A percentile compares a stretch with the other conserved stretches of the same genome.
Conservation (phyloP, 2,113 vertebrate species). For the Mormyrus lacerda region DNA sequence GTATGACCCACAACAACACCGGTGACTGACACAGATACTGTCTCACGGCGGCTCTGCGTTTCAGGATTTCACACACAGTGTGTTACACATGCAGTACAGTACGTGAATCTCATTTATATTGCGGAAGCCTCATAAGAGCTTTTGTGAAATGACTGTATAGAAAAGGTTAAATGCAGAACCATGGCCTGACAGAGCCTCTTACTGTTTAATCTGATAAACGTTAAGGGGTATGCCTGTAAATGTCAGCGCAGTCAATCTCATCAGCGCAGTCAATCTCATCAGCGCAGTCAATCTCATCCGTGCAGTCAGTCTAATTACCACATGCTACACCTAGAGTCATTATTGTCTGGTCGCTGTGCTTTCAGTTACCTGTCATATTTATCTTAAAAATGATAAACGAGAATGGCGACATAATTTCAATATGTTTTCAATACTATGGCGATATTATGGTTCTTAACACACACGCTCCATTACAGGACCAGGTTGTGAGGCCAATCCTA, state of each 20-base stretch:
- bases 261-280: neutral
- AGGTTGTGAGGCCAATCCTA: neutral
- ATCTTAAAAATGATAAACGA: neutral
- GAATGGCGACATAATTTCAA: neutral
- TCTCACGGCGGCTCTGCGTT: neutral
- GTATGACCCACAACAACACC: neutral
- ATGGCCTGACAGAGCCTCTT: neutral
- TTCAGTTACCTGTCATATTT: neutral
- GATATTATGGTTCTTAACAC: neutral
- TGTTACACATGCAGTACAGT: neutral
- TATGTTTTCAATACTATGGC: neutral
- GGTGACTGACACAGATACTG: neutral
- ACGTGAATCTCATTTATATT: neutral
- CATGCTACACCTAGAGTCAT: neutral
- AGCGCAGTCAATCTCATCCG: neutral
- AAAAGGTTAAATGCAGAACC: neutral
- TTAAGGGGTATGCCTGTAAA: neutral
- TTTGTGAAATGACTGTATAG: neutral
- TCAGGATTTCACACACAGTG: neutral
- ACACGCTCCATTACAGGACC: neutral
- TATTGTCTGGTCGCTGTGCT: neutral
- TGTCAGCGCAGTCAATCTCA: neutral
- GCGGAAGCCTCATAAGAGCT: neutral
- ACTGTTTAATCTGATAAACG: neutral
- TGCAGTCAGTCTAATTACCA: neutral